These are phyloP conservation scores for Drosophila aldrichi DNA, from an alignment of 2,888 invertebrate species.

Conservation along the genomic window DNA sequence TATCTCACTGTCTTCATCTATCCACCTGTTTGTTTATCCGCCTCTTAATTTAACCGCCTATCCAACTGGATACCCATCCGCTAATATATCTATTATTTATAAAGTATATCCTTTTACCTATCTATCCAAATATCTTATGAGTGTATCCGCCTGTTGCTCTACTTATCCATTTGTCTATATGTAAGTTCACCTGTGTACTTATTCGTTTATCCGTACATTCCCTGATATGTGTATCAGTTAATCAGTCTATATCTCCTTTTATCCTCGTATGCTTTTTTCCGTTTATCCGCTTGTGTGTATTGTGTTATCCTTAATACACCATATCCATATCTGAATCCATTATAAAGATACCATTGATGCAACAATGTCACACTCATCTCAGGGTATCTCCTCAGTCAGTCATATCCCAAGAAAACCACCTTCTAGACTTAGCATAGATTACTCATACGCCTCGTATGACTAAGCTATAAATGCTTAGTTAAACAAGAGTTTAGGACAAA, in stretches of 20 bases:
- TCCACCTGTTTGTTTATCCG: background rate
- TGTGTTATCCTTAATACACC: background rate
- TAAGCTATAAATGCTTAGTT: slow-evolving; percentile 27
- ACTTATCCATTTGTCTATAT: no score
- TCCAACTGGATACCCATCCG: no score
- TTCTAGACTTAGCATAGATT: slow-evolving; percentile 19
- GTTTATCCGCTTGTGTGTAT: background rate
- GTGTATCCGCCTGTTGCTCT: accelerated
- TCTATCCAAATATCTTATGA: background rate
- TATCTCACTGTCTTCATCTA: background rate
- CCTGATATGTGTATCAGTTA: background rate
- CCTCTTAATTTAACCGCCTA: no score
- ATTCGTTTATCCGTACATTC: background rate
- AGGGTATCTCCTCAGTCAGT: background rate
- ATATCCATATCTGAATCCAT: background rate
- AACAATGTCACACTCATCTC: no score
- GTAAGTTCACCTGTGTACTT: no score
- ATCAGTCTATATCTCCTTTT: background rate
- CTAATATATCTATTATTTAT: background rate
- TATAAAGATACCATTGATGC: background rate
- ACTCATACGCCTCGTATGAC: slow-evolving; percentile 69
- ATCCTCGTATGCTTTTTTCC: background rate
- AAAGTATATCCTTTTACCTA: background rate
- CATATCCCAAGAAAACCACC: no score
- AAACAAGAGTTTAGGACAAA: slow-evolving; percentile 14